Percentiles rank a stretch among this genome's conserved stretches.
phyloP scores from a whole-genome alignment of 2,888 invertebrate genomes.

The Bellardia bayeri region DNA sequence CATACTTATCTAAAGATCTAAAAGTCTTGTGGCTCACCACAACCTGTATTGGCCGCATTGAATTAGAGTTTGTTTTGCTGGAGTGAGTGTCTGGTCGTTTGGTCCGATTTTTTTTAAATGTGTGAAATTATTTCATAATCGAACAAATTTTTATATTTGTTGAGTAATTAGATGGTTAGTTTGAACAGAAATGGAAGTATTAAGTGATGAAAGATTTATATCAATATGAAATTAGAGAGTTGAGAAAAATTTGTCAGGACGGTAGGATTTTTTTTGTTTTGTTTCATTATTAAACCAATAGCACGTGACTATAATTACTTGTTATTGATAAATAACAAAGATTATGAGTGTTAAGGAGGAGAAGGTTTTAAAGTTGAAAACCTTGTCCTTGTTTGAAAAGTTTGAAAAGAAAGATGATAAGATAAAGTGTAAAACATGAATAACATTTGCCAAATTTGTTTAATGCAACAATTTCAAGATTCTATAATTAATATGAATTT shows the following conservation, averaged over 20 bases:
- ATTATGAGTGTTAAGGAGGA: not conserved
- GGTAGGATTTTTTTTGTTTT: not conserved
- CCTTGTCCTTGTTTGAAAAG: no score
- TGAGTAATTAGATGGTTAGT: conserved; percentile 53
- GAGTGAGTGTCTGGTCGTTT: conserved; percentile 4
- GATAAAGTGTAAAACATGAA: no score
- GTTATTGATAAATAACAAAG: not conserved
- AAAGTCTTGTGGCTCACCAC: not conserved
- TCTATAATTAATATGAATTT: no score
- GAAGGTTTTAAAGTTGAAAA: not conserved
- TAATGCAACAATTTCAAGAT: no score
- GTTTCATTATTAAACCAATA: conserved; percentile 2
- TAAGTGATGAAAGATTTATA: conserved; percentile 46
- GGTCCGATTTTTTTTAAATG: conserved; percentile 40
- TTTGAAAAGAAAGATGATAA: no score
- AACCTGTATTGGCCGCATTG: not conserved
- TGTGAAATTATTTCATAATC: conserved; percentile 67
- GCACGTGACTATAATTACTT: conserved; percentile 33
- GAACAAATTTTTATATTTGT: conserved; percentile 48
- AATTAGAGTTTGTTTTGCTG: not conserved
- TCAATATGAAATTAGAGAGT: conserved; percentile 39
- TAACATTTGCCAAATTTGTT: no score
- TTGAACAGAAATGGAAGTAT: conserved; percentile 6
- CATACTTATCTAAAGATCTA: conserved; percentile 36
- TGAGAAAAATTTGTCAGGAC: not conserved